Percentiles rank a stretch among this genome's conserved stretches.
Conservation (phyloP, 2,113 vertebrate species). For the Edolisoma coerulescens region DNA sequence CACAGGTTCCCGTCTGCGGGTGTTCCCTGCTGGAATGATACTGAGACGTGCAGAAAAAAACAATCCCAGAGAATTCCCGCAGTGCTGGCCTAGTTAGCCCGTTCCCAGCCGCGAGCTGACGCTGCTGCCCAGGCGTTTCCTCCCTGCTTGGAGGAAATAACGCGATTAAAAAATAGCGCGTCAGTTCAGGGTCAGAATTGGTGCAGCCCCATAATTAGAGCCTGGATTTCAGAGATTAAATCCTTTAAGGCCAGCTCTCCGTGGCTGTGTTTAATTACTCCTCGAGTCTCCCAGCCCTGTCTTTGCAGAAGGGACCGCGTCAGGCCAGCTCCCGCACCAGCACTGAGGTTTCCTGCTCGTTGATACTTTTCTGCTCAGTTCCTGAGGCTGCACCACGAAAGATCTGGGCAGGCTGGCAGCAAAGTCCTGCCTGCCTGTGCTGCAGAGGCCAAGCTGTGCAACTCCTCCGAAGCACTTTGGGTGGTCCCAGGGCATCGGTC, state of each 20-base stretch:
- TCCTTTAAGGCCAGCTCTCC: background rate
- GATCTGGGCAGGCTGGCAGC: background rate
- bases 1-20: background rate
- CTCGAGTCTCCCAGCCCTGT: background rate
- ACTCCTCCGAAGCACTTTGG: rapidly evolving
- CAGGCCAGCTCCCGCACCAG: background rate
- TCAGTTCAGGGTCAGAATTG: background rate
- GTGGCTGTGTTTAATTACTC: background rate
- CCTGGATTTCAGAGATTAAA: background rate
- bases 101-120: background rate
- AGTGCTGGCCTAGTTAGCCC: slow-evolving; percentile 9
- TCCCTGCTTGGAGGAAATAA: background rate
- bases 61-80: background rate
- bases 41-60: rapidly evolving
- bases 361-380: background rate
- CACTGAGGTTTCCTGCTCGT: background rate
- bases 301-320: rapidly evolving
- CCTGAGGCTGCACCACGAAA: background rate
- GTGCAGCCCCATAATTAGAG: background rate
- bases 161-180: background rate
- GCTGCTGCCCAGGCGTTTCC: background rate
- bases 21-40: background rate
- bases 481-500: background rate
- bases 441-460: rapidly evolving
- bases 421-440: background rate